Evolutionary conservation across 2,113 vertebrate genomes (phyloP).

Genomic region (Pandion haliaetus): DNA sequence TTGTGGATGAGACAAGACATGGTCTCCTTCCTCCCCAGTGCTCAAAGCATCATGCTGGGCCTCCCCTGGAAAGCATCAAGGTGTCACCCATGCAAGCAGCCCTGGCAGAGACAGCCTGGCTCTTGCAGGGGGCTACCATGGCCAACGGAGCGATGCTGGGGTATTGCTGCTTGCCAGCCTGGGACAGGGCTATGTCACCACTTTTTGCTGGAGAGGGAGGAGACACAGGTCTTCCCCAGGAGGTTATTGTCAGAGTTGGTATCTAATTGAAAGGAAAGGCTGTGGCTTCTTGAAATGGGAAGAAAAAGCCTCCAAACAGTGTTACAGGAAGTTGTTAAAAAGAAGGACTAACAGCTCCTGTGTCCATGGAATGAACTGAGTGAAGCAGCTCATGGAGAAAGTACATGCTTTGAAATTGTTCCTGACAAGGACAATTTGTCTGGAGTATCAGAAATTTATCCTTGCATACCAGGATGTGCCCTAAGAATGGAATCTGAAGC

Average conservation of each 20-base stretch:
- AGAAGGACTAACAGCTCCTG: background rate
- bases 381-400: background rate
- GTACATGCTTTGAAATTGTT: accelerated
- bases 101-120: background rate
- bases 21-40: accelerated
- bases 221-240: background rate
- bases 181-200: background rate
- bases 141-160: accelerated
- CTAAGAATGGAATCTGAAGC: background rate
- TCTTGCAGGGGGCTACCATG: background rate
- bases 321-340: background rate
- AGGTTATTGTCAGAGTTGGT: background rate
- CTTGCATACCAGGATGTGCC: background rate
- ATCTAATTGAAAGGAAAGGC: background rate
- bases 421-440: background rate
- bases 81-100: background rate
- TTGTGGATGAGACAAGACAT: background rate
- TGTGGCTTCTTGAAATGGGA: background rate
- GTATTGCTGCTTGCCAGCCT: background rate
- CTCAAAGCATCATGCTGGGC: background rate
- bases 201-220: background rate
- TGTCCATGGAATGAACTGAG: background rate
- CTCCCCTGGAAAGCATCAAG: background rate
- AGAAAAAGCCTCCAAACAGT: background rate
- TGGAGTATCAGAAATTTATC: background rate